phyloP scores from a whole-genome alignment of 2,888 invertebrate genomes.

The Sthenelais limicola region DNA sequence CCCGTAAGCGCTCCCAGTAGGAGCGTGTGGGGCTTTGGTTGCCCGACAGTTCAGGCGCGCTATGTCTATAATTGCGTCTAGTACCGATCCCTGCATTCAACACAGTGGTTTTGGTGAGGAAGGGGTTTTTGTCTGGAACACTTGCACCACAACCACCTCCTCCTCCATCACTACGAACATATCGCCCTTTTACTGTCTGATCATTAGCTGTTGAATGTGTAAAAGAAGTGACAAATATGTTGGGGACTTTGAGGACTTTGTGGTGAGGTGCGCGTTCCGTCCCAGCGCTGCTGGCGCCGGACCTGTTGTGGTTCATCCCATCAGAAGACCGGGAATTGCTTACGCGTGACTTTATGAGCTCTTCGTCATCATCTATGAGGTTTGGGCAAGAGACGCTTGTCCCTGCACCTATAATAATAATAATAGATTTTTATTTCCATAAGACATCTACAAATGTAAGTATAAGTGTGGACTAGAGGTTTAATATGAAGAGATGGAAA shows the following conservation, averaged over 20 bases:
- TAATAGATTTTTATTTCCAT: too few relatives aligned
- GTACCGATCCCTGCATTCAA: background rate
- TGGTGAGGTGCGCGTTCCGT: background rate
- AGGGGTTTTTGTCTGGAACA: background rate
- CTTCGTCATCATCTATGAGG: background rate
- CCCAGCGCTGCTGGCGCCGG: background rate
- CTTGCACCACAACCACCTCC: background rate
- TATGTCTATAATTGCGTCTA: constrained; percentile 32
- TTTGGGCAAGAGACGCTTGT: constrained; percentile 42
- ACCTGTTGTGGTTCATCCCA: background rate
- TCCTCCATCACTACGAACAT: background rate
- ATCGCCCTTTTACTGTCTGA: too few relatives aligned
- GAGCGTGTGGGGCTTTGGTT: background rate
- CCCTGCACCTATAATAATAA: too few relatives aligned
- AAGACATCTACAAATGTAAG: too few relatives aligned
- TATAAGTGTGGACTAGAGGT: too few relatives aligned
- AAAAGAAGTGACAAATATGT: constrained; percentile 37
- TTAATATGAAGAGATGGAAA: too few relatives aligned
- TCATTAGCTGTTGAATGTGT: constrained; percentile 12
- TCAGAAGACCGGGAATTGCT: background rate
- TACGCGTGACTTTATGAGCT: background rate
- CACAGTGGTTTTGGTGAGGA: background rate
- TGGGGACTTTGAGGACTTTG: constrained; percentile 24
- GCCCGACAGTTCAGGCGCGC: constrained; percentile 29
- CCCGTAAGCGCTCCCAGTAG: constrained; percentile 1